Conservation (phyloP, 2,797 vertebrate genomes). For the Hydrolagus colliei region DNA sequence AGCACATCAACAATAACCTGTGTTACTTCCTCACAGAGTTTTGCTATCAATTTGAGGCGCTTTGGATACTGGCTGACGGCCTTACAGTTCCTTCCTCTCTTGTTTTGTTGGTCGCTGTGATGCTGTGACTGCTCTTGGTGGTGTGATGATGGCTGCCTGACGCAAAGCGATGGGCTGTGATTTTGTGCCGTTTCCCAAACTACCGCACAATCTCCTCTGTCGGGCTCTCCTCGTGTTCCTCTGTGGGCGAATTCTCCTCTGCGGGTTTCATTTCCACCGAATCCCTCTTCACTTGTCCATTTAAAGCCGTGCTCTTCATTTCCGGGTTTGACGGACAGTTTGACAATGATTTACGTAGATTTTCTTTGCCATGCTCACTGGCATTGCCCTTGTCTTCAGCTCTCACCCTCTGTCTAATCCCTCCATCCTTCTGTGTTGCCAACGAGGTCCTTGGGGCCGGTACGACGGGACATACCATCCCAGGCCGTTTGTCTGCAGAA, state of each 20-base stretch:
- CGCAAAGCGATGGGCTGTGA: background rate
- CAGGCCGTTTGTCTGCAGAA: background rate
- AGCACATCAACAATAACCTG: background rate
- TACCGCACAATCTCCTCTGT: background rate
- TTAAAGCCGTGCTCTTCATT: conserved; percentile 11
- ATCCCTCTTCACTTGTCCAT: conserved; percentile 20
- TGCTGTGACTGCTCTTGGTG: background rate
- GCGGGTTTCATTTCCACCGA: conserved; percentile 18
- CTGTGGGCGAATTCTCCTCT: background rate
- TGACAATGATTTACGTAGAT: background rate
- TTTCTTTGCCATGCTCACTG: background rate
- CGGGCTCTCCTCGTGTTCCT: background rate
- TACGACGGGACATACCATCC: background rate
- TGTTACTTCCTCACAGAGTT: background rate
- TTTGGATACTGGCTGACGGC: background rate
- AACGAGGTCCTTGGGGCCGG: background rate
- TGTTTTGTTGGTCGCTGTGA: background rate
- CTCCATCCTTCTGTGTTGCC: conserved; percentile 11
- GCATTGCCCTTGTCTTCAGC: background rate
- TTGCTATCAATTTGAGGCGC: background rate
- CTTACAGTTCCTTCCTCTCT: background rate
- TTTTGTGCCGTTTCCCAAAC: background rate
- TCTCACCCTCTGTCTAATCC: background rate
- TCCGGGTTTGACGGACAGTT: conserved; percentile 20
- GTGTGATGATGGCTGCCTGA: background rate